Evolutionary conservation across 2,888 invertebrate genomes (phyloP).

Genomic region (Cyrtodaria siliqua): DNA sequence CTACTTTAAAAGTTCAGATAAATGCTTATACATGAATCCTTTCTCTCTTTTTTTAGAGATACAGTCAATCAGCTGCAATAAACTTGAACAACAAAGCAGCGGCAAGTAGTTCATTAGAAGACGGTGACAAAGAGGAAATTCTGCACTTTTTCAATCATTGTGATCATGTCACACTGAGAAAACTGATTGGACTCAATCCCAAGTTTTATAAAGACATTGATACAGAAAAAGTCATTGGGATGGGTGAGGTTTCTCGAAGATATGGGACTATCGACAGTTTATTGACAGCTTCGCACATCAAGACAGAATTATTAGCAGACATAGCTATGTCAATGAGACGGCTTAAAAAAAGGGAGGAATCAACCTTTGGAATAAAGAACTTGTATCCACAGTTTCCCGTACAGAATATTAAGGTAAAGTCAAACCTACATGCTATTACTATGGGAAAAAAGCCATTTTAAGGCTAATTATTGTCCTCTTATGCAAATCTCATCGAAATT

Average conservation of each 20-base stretch:
- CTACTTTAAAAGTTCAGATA: no score
- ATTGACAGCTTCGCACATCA: neutral
- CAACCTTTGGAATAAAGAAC: neutral
- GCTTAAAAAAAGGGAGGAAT: conserved; percentile 1
- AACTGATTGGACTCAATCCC: conserved; percentile 16
- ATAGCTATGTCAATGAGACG: conserved; percentile 8
- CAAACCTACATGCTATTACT: no score
- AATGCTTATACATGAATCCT: no score
- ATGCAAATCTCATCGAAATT: no score
- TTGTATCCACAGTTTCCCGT: conserved; percentile 14
- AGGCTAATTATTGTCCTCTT: no score
- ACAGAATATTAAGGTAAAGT: conserved; percentile 13
- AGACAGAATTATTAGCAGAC: neutral
- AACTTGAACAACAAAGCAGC: no score
- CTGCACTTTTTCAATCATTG: conserved; percentile 49
- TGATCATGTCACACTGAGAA: conserved; percentile 48
- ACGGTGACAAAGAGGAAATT: neutral
- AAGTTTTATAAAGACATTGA: conserved; percentile 2
- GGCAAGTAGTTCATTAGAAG: no score
- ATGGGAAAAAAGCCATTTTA: no score
- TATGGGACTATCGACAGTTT: conserved; percentile 18
- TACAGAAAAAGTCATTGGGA: neutral
- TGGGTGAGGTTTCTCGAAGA: neutral
- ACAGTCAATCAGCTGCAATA: no score
- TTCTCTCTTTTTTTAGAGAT: no score